Evolutionary conservation across 2,888 invertebrate genomes (phyloP).

Genomic region (Brassicogethes aeneus): DNA sequence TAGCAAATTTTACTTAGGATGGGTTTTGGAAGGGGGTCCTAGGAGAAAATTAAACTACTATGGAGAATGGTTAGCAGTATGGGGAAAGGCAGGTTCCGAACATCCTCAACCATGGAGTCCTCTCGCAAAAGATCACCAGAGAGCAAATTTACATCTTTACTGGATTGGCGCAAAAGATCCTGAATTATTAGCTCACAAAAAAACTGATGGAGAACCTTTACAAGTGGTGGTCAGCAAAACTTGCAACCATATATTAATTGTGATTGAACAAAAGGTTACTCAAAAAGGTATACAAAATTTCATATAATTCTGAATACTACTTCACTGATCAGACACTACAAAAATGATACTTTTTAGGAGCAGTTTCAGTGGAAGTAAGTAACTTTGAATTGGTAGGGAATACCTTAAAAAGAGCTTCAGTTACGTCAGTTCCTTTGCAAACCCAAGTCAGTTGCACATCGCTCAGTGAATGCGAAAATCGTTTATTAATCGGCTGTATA

Average conservation of each 20-base stretch:
- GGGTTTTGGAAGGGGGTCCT: constrained; percentile 42
- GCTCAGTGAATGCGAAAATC: constrained; percentile 63
- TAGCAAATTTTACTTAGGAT: constrained; percentile 3
- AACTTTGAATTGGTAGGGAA: constrained; percentile 51
- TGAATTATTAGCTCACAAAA: constrained; percentile 68
- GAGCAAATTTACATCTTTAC: constrained; percentile 82
- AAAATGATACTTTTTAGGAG: too few relatives aligned
- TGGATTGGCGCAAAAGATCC: constrained; percentile 46
- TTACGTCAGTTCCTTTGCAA: constrained; percentile 61
- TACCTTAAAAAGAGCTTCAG: constrained; percentile 53
- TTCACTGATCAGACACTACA: too few relatives aligned
- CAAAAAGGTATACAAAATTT: constrained; percentile 42
- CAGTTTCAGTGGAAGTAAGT: constrained; percentile 63
- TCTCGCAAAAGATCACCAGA: constrained; percentile 69
- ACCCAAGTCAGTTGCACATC: constrained; percentile 59
- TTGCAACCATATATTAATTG: constrained; percentile 60
- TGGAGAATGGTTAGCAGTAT: constrained; percentile 57
- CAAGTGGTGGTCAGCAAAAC: constrained; percentile 67
- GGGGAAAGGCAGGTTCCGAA: constrained; percentile 76
- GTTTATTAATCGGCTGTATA: constrained; percentile 69
- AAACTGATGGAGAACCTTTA: constrained; percentile 84
- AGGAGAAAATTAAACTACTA: constrained; percentile 30
- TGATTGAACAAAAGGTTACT: constrained; percentile 72
- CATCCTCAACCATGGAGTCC: constrained; percentile 95
- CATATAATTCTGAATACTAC: constrained; percentile 5